Evolutionary conservation across 2,888 invertebrate genomes (phyloP), one percentile per base, ranked within the genome.

Genomic region (Eilema depressum): DNA sequence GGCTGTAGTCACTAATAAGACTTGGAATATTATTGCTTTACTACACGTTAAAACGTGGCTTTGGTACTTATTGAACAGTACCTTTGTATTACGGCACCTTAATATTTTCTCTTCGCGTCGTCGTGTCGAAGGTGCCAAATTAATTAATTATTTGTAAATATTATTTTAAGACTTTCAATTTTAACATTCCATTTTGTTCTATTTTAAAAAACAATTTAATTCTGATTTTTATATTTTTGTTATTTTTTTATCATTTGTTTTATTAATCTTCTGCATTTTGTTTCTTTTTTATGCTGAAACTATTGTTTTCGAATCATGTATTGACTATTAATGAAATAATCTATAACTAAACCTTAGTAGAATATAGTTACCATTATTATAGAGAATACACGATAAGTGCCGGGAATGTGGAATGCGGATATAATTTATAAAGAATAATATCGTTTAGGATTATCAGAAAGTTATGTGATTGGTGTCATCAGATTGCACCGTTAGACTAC

Each of bases 341-440:
- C 71, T 79, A 65, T 73, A 81, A 81, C 57, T 79, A 81, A 70
- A 69, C n/a, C 23, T 71, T 81, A 83, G 76, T 71, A 72, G 79
- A 81, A 77, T 72, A 76, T 82, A 85, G 90, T 91, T 91, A 91
- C 90, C 91, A 89, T 79, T 82, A 84, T 71, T 70, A 70, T 85
- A 86, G 79, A 68, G 74, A 77, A 72, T 74, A 77, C 73, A 72
- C 71, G 73, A 67, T 88, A 90, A 91, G 93, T 88, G 94, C 94
- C 94, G 94, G 94, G 95, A 90, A 84, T 76, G 94, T 95, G 94
- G 94, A 95, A 95, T 94, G 92, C 82, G 89, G 86, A 85, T 86
- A 82, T 79, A 79, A n/a, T 79, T 78, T 75, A 65, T 81, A 81
- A 71, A 70, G 66, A 53, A 7, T 64, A n/a, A n/a, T 63, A 64